Evolutionary conservation across 2,113 vertebrate species (phyloP), one percentile per base, ranked within the genome.

Genomic region (Gambusia affinis): DNA sequence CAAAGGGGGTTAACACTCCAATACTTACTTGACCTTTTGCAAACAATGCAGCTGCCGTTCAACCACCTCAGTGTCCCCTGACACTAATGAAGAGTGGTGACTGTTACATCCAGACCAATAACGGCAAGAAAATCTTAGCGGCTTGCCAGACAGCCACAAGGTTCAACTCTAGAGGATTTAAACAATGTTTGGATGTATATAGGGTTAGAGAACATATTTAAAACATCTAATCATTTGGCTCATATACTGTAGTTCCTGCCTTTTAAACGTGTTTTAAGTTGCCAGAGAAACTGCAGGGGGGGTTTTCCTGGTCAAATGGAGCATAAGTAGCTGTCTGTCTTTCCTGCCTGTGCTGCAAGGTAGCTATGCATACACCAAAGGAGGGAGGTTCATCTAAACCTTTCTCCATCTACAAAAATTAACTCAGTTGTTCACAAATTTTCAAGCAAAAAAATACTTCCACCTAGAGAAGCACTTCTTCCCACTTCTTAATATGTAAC

Each of bases 21-120:
- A 85, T 68, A 5, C 12, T 51, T 62, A 37, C 72, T 27, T 87
- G 85, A 92, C 88, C 86, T 88, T 88, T 85, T 73, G 73, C 79
- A 31, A 12, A 86, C 79, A 68, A 72, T 64, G 72, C 66, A 67
- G 76, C 80, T 80, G 42, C 77, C 76, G 82, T 82, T 80, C 2
- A 31, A 76, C 33, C 60, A 63, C 72, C 76, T 76, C 28, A 3
- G 78, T 73, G 67, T 78, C 77, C 73, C 83, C 63, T 68, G 64
- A 81, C 70, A 63, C 70, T 72, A 76, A 75, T 71, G 70, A 22
- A 60, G 73, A 80, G 81, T 5, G 66, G 75, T 69, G 75, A 29
- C 75, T 62, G 64, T 60, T 75, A 75, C 60, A 83, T 78, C 73
- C 73, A 82, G 61, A 75, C 39, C 65, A 80, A 51, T 68, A 72